Base-by-base conservation (phyloP, 2,797 vertebrate genomes). In the Aplochiton taeniatus region DNA sequence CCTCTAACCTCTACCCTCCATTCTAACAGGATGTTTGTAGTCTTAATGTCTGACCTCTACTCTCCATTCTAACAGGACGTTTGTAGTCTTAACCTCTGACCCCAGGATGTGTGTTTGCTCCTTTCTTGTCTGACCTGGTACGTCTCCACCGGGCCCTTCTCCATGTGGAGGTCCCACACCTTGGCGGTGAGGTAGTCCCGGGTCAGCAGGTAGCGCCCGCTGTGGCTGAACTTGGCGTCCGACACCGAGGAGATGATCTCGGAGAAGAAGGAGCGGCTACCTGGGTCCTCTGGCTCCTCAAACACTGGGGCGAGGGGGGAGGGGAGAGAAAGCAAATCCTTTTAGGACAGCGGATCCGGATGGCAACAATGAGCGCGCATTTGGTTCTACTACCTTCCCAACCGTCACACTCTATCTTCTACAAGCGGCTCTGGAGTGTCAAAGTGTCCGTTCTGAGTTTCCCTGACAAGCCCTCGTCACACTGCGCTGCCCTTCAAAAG, bases 121-220 rank as follows among this genome's bases (percentile, higher is more conserved):
- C 4, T 50, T 9, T 17, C 20, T 12, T 18, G 4, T 9, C 81
- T 72, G 81, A 98, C 98, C 94, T 99, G 98, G 86, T 98, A 99
- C 0, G 96, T 99, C 87, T 99, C 98, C 66, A 99, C 93, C 0
- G 97, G 98, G 75, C 95, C 95, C 46, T 97, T 97, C 88, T 99
- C 97, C 98, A 99, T 99, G 89, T 99, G 94, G 70, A 99, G 89
- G 88, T 99, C 98, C 98, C 98, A 99, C 85, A 99, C 97, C 86
- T 99, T 99, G 82, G 95, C 94, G 9, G 97, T 98, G 90, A 99
- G 96, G 91, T 99, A 99, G 91, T 99, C 98, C 81, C 98, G 93
- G 46, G 98, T 98, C 78, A 99, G 93, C 93, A 99, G 92, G 88
- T 97, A 98, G 57, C 97, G 94, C 66, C 98, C 98, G 0, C 94